Evolutionary conservation across 2,113 vertebrate species (phyloP), one percentile per base, ranked within the genome.

Genomic region (Triplophysa tibetana): DNA sequence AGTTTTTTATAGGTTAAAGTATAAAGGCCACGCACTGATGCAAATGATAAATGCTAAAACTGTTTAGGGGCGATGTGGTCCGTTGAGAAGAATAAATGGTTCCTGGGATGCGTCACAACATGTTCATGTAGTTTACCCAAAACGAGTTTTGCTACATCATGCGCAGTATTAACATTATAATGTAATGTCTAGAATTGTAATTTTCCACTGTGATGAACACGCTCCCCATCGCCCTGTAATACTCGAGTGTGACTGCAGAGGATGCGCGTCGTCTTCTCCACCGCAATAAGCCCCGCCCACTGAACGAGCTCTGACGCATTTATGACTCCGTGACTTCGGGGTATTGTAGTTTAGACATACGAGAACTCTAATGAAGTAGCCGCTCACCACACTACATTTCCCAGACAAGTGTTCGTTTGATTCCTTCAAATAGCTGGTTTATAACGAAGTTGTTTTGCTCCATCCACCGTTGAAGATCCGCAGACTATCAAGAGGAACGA

Each of bases 361-460:
- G 16, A 12, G 48, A 2, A n/a, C 12, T 2, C 9, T 9, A 2
- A 23, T 9, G 0, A 1, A 9, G 54, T 43, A 2, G 26, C 63
- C 8, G 13, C 9, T 12, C 6, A 2, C 3, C 1, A 26, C 82
- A 88, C 86, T 89, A 87, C 88, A 87, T 77, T 82, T 85, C 88
- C 88, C 88, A 63, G 58, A 11, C 41, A 4, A 21, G 13, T 21
- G 1, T 21, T 12, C 8, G 11, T 9, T 10, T 12, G 9, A 58
- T 54, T 83, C 17, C 62, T 81, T 80, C 78, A 62, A 63, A 81
- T 64, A 83, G 76, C 77, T 58, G 66, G 78, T 88, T 88, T 86
- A 88, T 88, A 89, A 88, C 74, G 81, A 83, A 78, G 74, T 86
- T 86, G 83, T 87, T 87, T 80, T 86, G 64, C 82, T 79, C 29